These are phyloP conservation scores for Drosophila pseudotakahashii DNA, from an alignment of 2,888 invertebrate species.

Conservation along the genomic window DNA sequence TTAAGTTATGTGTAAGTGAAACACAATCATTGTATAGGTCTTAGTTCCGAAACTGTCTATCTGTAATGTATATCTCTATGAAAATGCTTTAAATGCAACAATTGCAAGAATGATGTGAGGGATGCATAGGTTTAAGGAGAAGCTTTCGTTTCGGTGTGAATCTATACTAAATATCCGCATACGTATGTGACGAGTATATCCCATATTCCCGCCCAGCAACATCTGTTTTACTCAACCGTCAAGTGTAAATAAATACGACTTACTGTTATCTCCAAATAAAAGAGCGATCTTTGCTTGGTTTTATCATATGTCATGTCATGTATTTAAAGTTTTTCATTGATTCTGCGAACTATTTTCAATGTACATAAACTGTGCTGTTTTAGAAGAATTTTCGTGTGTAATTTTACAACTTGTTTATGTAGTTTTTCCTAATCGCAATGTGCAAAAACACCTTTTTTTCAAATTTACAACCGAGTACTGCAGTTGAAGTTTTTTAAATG, in stretches of 20 bases:
- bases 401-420: conserved; percentile 47
- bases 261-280: conserved; percentile 56
- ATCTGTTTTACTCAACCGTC: conserved; percentile 42
- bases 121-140: conserved; percentile 14
- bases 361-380: conserved; percentile 67
- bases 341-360: conserved; percentile 41
- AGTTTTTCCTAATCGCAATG: conserved; percentile 22
- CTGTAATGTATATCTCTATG: conserved; percentile 42
- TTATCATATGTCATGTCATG: conserved; percentile 61
- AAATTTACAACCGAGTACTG: conserved; percentile 51
- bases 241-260: conserved; percentile 69
- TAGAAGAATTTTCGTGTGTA: conserved; percentile 43
- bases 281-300: conserved; percentile 27
- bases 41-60: conserved; percentile 42
- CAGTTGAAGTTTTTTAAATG: conserved; percentile 56
- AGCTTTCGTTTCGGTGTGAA: conserved; percentile 29
- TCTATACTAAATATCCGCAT: conserved; percentile 31
- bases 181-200: conserved; percentile 24
- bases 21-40: conserved; percentile 63
- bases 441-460: conserved; percentile 26
- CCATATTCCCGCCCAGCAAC: conserved; percentile 13
- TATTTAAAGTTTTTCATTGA: conserved; percentile 47
- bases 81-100: conserved; percentile 73
- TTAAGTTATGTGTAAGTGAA: conserved; percentile 68
- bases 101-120: conserved; percentile 57